Evolutionary conservation across 2,113 vertebrate species (phyloP).

Genomic region (Paracanthobrama guichenoti): DNA sequence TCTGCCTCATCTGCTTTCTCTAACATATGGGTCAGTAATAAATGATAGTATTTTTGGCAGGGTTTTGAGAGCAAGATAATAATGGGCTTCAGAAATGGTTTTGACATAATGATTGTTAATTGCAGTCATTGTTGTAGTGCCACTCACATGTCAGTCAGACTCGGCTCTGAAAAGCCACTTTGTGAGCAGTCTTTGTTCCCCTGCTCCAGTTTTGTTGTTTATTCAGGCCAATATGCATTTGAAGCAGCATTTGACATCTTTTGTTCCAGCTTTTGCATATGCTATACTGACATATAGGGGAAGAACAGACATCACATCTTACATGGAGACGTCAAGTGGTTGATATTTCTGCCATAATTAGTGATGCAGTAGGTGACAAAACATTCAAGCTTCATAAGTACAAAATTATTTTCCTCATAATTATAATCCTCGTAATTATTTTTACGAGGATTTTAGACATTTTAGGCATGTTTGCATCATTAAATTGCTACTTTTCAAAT

Average conservation of each 20-base stretch:
- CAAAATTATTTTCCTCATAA: too few relatives aligned
- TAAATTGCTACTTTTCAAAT: not conserved
- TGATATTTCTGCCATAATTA: not conserved
- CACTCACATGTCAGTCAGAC: slow-evolving; percentile 5
- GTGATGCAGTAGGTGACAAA: not conserved
- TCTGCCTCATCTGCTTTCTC: not conserved
- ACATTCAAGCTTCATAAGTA: not conserved
- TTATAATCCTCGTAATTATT: too few relatives aligned
- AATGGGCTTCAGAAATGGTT: slow-evolving; percentile 23
- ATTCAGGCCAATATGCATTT: not conserved
- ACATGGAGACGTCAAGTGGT: not conserved
- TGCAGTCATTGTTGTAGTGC: slow-evolving; percentile 30
- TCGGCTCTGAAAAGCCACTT: slow-evolving; percentile 19
- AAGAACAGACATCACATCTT: not conserved
- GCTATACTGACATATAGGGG: not conserved
- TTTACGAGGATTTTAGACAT: not conserved
- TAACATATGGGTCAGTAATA: slow-evolving; percentile 13
- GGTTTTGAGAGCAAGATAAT: slow-evolving; percentile 28
- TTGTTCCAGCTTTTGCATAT: slow-evolving; percentile 21
- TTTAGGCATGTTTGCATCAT: not conserved
- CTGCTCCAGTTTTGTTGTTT: slow-evolving; percentile 21
- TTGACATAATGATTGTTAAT: slow-evolving; percentile 39
- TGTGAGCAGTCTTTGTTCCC: slow-evolving; percentile 17
- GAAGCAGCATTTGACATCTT: not conserved
- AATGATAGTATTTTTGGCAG: slow-evolving; percentile 5